Evolutionary conservation across 2,888 invertebrate genomes (phyloP).

Genomic region (Andrena flavipes): DNA sequence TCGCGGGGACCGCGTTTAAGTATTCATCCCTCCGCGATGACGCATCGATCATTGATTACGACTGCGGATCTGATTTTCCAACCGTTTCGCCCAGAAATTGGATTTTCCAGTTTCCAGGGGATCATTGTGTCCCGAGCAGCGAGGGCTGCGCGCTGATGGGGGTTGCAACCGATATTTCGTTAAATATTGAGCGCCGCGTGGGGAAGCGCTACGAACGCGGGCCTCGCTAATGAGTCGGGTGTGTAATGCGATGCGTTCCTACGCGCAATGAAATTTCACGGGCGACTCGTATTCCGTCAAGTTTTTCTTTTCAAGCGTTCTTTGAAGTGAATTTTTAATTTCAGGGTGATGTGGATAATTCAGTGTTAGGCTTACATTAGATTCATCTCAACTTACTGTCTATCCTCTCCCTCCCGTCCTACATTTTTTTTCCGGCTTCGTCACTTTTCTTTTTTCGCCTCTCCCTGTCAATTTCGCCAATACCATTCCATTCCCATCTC

Average conservation of each 20-base stretch:
- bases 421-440: too few species aligned
- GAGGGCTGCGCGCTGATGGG: conserved; percentile 13
- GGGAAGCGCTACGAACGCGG: not conserved
- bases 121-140: conserved; percentile 25
- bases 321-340: too few species aligned
- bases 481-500: too few species aligned
- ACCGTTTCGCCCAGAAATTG: conserved; percentile 38
- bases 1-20: conserved; percentile 46
- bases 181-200: conserved; percentile 30
- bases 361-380: too few species aligned
- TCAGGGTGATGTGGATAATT: too few species aligned
- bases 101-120: conserved; percentile 47
- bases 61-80: conserved; percentile 49
- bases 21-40: conserved; percentile 57
- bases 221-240: conserved; percentile 11
- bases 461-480: too few species aligned
- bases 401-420: too few species aligned
- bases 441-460: too few species aligned
- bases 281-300: not conserved
- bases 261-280: not conserved
- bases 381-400: too few species aligned
- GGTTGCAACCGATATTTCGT: conserved; percentile 41
- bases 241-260: not conserved
- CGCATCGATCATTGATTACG: conserved; percentile 58
- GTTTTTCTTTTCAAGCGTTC: not conserved